Evolutionary conservation across 2,888 invertebrate species (phyloP).

Genomic region (Zhuqinia jingwanae): DNA sequence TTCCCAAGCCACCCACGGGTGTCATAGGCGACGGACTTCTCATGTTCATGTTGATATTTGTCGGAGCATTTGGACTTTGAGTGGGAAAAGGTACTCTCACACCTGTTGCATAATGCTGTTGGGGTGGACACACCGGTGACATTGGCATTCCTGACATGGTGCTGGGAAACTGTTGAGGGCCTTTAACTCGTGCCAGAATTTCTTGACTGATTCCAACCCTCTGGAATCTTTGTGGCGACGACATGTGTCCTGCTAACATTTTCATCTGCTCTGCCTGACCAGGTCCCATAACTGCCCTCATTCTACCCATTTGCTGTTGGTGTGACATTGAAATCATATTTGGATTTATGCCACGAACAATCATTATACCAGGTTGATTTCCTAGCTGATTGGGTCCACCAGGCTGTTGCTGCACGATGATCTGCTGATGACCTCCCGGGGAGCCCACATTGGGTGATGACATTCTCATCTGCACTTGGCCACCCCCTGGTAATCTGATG

Average conservation of each 20-base stretch:
- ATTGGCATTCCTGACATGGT: slow-evolving; percentile 65
- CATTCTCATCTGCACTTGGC: slow-evolving; percentile 75
- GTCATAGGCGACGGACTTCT: slow-evolving; percentile 78
- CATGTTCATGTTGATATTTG: slow-evolving; percentile 74
- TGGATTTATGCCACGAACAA: slow-evolving; percentile 74
- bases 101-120: slow-evolving; percentile 68
- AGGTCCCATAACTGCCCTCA: slow-evolving; percentile 68
- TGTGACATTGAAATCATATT: slow-evolving; percentile 76
- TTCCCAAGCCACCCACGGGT: slow-evolving; percentile 78
- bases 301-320: slow-evolving; percentile 75
- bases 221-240: slow-evolving; percentile 72
- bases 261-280: slow-evolving; percentile 72
- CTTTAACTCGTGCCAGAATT: slow-evolving; percentile 75
- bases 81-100: slow-evolving; percentile 77
- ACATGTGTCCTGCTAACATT: slow-evolving; percentile 51
- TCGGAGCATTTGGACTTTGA: slow-evolving; percentile 76
- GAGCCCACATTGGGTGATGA: slow-evolving; percentile 60
- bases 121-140: slow-evolving; percentile 62
- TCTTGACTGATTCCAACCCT: slow-evolving; percentile 77
- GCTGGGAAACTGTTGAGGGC: slow-evolving; percentile 72
- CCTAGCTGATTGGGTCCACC: slow-evolving; percentile 67
- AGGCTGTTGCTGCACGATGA: slow-evolving; percentile 67
- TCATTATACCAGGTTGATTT: slow-evolving; percentile 72
- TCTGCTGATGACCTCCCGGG: slow-evolving; percentile 63
- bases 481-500: slow-evolving; percentile 54